Evolutionary conservation across 2,113 vertebrate genomes (phyloP), one percentile per base, ranked within the genome.

Genomic region (Saccopteryx leptura): DNA sequence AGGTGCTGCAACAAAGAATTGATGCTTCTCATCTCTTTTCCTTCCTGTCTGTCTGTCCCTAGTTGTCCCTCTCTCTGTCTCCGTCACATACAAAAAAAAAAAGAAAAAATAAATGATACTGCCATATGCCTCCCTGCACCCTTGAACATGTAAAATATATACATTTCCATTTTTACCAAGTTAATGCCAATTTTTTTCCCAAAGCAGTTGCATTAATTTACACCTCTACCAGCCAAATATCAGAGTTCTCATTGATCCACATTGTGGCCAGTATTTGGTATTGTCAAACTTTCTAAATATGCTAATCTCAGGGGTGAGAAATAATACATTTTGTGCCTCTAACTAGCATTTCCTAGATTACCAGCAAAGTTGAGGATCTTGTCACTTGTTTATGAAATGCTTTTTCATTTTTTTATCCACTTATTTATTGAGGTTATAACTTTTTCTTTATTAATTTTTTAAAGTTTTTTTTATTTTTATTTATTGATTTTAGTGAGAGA

Each of bases 371-470:
- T 80, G n/a, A 80, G 15, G 9, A 75, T 50, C 52, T 65, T 61
- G 79, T 85, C 18, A 50, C 76, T 81, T 58, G 63, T 92, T 86
- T 81, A 71, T 69, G 50, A 91, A 93, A n/a, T 26, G 8, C 4
- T 50, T 91, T 79, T 69, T 61, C 48, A 11, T 76, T 83, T 85
- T 46, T 60, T 68, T 11, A 9, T 58, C 33, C 2, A 46, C 52
- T 72, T 86, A 65, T 61, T 52, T 58, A n/a, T 21, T 13, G 28
- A 17, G 8, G 76, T 52, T 9, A 54, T 86, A 14, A 24, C 33
- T 28, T 66, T 93, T 78, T 61, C 26, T 13, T 76, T 74, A 86
- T 5, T 54, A 19, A 82, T 89, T 78, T 89, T n/a, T 82, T 50
- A 10, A 86, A 86, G 24, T 33, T 75, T 86, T 97, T 19, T 39